These are phyloP conservation scores for Geodia barretti DNA, from an alignment of 37 sponge, comb jelly and placozoan genomes.

Conservation along the genomic window DNA sequence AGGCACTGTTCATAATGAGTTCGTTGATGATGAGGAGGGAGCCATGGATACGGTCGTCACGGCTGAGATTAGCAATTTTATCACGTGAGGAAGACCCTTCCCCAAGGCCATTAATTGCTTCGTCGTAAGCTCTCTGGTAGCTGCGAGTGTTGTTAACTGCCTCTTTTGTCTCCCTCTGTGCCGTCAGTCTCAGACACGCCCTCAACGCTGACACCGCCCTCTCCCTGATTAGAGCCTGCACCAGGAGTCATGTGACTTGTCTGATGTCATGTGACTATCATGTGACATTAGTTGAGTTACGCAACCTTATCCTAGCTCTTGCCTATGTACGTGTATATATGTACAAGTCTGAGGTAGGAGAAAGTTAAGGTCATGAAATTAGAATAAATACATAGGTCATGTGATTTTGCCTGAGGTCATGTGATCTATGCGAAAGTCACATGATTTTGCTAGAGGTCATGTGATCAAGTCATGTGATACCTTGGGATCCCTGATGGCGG, in stretches of 20 bases:
- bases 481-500: conserved; percentile 87
- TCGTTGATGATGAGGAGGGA: conserved; percentile 86
- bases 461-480: conserved; percentile 23
- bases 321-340: conserved; percentile 5
- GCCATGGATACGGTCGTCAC: conserved; percentile 86
- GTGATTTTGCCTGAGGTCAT: too few relatives aligned
- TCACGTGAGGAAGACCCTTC: conserved; percentile 45
- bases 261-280: too few relatives aligned
- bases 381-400: conserved; percentile 79
- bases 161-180: conserved; percentile 88
- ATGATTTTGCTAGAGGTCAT: background rate
- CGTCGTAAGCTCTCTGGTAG: conserved; percentile 65
- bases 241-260: background rate
- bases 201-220: conserved; percentile 81
- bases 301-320: background rate
- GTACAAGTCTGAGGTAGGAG: background rate
- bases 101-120: conserved; percentile 65
- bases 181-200: conserved; percentile 86
- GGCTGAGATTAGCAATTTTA: conserved; percentile 28
- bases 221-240: conserved; percentile 81
- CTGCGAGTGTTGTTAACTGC: conserved; percentile 19
- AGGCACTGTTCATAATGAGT: conserved; percentile 74
- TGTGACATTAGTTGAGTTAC: too few relatives aligned
- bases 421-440: too few relatives aligned
- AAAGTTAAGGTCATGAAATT: too few relatives aligned